Conservation (phyloP, 2,113 vertebrate genomes). For the Daboia siamensis region DNA sequence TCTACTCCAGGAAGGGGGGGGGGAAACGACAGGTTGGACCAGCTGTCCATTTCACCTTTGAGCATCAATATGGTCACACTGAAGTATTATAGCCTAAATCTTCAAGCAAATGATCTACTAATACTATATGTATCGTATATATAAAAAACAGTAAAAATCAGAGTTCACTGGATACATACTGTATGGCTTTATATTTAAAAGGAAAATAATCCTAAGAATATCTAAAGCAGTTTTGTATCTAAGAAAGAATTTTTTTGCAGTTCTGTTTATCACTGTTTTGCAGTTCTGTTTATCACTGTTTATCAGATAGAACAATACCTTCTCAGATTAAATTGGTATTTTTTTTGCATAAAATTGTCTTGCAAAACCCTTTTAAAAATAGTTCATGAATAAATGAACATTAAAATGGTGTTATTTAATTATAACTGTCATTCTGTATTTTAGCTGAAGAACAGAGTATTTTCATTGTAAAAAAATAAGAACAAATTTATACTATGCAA, state of each 20-base stretch:
- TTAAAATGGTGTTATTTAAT: not conserved
- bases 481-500: not conserved
- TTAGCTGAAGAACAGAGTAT: constrained; percentile 6
- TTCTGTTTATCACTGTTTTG: not conserved
- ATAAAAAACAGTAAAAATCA: not conserved
- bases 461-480: not conserved
- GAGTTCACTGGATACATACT: constrained; percentile 36
- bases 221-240: constrained; percentile 43
- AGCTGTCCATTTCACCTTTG: not conserved
- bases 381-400: not conserved
- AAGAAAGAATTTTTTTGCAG: not conserved
- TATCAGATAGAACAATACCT: not conserved
- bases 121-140: not conserved
- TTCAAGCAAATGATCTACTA: not conserved
- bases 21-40: not conserved
- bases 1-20: not conserved
- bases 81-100: not conserved
- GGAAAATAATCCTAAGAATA: constrained; percentile 30
- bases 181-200: constrained; percentile 50
- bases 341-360: not conserved
- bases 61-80: not conserved
- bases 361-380: constrained; percentile 21
- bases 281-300: not conserved
- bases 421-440: not conserved
- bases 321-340: not conserved